Evolutionary conservation across 2,888 invertebrate species (phyloP).

Genomic region (Brachyptera risi): DNA sequence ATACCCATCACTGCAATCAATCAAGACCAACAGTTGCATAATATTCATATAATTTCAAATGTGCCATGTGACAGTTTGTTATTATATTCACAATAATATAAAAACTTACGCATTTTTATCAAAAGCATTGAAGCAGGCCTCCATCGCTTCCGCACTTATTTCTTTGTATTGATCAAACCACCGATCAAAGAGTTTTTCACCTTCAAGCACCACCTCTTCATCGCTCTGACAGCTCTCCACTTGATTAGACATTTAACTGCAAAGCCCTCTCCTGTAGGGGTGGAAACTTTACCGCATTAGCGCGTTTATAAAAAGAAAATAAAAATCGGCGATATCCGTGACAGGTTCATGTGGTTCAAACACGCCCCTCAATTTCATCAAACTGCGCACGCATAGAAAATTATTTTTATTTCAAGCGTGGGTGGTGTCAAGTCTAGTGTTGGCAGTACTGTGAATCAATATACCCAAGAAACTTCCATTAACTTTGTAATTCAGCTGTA

Average conservation of each 20-base stretch:
- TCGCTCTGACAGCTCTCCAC: constrained; percentile 8
- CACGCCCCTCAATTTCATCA: constrained; percentile 8
- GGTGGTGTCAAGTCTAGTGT: background rate
- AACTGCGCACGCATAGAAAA: constrained; percentile 3
- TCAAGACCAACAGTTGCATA: background rate
- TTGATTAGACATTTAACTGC: constrained; percentile 20
- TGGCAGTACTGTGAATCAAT: too few relatives aligned
- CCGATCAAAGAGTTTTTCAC: constrained; percentile 32
- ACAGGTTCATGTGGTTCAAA: constrained; percentile 12
- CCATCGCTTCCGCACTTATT: constrained; percentile 58
- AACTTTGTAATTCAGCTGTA: background rate
- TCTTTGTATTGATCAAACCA: constrained; percentile 30
- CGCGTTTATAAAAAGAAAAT: constrained; percentile 17
- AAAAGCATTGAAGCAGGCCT: constrained; percentile 86
- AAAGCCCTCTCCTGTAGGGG: constrained; percentile 15
- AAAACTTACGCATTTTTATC: constrained; percentile 79
- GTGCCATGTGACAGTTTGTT: background rate
- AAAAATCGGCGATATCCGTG: constrained; percentile 10
- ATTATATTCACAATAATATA: background rate
- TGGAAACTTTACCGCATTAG: background rate
- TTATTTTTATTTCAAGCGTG: background rate
- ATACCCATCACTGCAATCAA: constrained; percentile 62
- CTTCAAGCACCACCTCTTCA: constrained; percentile 36
- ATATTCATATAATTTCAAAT: background rate
- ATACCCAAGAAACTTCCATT: too few relatives aligned